Evolutionary conservation across 2,888 invertebrate species (phyloP), one percentile per base, ranked within the genome.

Genomic region (Encarsia formosa): DNA sequence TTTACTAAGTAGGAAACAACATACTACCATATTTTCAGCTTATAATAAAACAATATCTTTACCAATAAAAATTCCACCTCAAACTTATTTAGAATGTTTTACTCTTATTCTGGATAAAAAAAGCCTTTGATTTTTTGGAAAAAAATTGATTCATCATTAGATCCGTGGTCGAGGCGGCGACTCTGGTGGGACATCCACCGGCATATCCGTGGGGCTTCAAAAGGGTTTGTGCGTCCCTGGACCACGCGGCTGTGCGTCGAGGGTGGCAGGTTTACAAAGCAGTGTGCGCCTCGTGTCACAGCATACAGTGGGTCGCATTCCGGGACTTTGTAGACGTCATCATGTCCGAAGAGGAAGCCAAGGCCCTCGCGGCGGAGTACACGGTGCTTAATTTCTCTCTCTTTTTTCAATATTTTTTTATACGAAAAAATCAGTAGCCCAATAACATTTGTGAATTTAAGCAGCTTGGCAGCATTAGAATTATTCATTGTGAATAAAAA

Each of bases 271-370:
- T 99, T 6, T 99, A 98, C 80, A 97, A 96, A 77, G 92, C 93
- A 76, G 96, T 98, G 43, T 99, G 98, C 77, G 86, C 93, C 49
- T 93, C 97, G 4, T 99, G 98, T 70, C 99, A 99, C 78, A 94
- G 95, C 43, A 77, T 99, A 82, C 81, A 86, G 68, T 95, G 84
- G 77, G 80, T 98, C 64, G 86, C 87, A 42, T 99, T 91, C 78
- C 86, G 93, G 66, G 88, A 97, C 75, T 80, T 99, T 70, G 81
- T 97, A 47, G 87, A 88, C 52, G 89, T 90, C 13, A 80, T 86
- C 46, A 91, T 95, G 75, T 91, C 94, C 8, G 91, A 93, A 75
- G 89, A 85, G 0, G 94, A 98, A 74, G 97, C 94, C 19, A 95
- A 94, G 75, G 87, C 86, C 0, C 94, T 97, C 73, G 98, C 98